These are phyloP conservation scores for Nematostella vectensis DNA, from an alignment of 92 coral and sea anemone genomes.

Conservation along the genomic window DNA sequence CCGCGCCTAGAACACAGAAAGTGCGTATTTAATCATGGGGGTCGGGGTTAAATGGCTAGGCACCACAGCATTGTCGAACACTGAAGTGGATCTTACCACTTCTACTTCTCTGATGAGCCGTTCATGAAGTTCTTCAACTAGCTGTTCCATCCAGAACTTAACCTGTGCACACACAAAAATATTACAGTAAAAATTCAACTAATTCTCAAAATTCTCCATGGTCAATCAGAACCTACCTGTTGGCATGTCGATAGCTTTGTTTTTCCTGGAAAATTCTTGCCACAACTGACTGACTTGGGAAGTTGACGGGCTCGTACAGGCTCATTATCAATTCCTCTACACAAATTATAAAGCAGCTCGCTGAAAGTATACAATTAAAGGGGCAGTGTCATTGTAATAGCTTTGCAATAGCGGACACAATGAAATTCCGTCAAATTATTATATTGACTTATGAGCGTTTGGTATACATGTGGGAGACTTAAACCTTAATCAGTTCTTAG, in stretches of 20 bases:
- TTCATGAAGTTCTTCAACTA: slow-evolving; percentile 79
- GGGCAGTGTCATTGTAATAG: neutral
- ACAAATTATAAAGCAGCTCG: slow-evolving; percentile 53
- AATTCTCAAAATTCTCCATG: neutral
- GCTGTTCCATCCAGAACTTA: slow-evolving; percentile 65
- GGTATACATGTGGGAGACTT: no score
- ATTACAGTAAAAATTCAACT: neutral
- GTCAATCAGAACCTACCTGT: slow-evolving; percentile 50
- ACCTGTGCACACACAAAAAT: slow-evolving; percentile 55
- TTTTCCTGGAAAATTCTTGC: slow-evolving; percentile 89
- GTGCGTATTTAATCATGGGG: no score
- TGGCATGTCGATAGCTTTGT: slow-evolving; percentile 62
- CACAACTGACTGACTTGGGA: slow-evolving; percentile 80
- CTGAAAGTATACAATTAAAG: slow-evolving; percentile 19
- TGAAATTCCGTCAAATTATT: no score
- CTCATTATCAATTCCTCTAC: slow-evolving; percentile 78
- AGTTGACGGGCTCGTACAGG: slow-evolving; percentile 85
- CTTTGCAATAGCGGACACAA: no score
- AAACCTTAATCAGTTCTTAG: no score
- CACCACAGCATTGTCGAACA: no score
- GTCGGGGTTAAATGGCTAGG: no score
- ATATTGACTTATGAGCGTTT: no score
- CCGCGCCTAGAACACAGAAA: no score
- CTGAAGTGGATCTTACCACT: slow-evolving; percentile 58
- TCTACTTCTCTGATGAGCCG: slow-evolving; percentile 65